phyloP scores from a whole-genome alignment of 2,113 vertebrate genomes.

The Lepus europaeus region DNA sequence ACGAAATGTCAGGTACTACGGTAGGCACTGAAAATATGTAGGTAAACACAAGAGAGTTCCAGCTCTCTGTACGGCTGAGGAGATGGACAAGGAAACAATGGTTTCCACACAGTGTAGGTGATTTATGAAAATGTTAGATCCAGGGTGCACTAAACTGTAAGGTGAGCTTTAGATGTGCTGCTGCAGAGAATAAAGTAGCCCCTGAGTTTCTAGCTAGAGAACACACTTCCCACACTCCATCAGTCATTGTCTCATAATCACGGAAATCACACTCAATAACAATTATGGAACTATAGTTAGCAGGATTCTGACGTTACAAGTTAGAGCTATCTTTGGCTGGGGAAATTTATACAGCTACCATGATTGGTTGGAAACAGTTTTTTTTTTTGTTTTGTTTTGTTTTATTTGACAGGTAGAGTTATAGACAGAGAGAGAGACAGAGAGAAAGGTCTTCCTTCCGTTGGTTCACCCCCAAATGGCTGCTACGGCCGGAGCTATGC shows the following conservation, averaged over 20 bases:
- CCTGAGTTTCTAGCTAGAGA: neutral
- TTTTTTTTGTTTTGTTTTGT: too few species aligned
- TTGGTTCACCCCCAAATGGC: too few species aligned
- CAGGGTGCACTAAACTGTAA: neutral
- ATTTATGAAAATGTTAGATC: neutral
- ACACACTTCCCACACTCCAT: neutral
- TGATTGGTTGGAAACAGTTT: slow-evolving; percentile 19
- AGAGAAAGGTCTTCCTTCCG: too few species aligned
- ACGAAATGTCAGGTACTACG: neutral
- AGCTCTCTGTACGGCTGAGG: neutral
- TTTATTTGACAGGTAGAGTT: too few species aligned
- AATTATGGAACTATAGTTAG: slow-evolving; percentile 7
- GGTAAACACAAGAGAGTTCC: neutral
- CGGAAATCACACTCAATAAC: neutral
- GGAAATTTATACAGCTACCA: neutral
- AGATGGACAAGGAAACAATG: neutral
- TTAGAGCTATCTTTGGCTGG: neutral
- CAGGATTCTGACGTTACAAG: slow-evolving; percentile 5
- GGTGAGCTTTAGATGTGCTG: neutral
- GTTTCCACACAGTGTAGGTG: neutral
- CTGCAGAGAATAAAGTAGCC: neutral
- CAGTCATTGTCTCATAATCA: neutral
- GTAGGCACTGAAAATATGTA: neutral
- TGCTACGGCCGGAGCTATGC: too few species aligned
- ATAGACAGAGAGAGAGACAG: too few species aligned